Evolutionary conservation across 1,140 invertebrate species (phyloP), one percentile per base, ranked within the genome.

Genomic region (Asobara japonica): DNA sequence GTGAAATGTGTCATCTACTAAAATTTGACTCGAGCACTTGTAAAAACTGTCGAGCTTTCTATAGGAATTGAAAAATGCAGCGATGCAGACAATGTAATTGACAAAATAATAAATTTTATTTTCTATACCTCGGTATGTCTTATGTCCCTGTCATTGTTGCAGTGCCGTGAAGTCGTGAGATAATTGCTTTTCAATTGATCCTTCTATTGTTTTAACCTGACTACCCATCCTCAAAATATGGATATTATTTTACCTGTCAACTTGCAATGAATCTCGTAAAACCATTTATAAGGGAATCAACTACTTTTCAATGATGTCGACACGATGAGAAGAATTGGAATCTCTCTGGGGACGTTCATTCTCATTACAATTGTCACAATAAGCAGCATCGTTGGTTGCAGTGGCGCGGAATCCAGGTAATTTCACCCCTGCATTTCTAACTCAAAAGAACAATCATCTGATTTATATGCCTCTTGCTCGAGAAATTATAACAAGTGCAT

Each of bases 91-190:
- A 62, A 48, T 25, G 27, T 33, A 61, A 48, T 31, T 27, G 20
- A 36, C 25, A 20, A 11, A 69, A 16, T 60, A 66, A 60, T 33
- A 64, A 70, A 56, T 20, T 45, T 70, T 70, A 70, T 70, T 70
- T 70, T 62, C 20, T 31, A 7, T 41, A 36, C 16, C 51, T 18
- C 29, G 41, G 51, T 45, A n/a, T n/a, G n/a, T n/a, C n/a, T n/a
- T n/a, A n/a, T n/a, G 41, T 2, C 41, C 18, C n/a, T 7, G 41
- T 45, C 18, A 45, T 16, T 45, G 41, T 45, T 45, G 41, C n/a
- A 45, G n/a, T 13, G 5, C 18, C 41, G n/a, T 45, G 41, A n/a
- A 45, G 41, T 45, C n/a, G 18, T 33, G 4, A 45, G 18, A 22
- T 56, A 56, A 56, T n/a, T n/a, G n/a, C 1, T 56, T 51, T 20